Evolutionary conservation across 2,113 vertebrate species (phyloP).

Genomic region (Toxostoma redivivum): DNA sequence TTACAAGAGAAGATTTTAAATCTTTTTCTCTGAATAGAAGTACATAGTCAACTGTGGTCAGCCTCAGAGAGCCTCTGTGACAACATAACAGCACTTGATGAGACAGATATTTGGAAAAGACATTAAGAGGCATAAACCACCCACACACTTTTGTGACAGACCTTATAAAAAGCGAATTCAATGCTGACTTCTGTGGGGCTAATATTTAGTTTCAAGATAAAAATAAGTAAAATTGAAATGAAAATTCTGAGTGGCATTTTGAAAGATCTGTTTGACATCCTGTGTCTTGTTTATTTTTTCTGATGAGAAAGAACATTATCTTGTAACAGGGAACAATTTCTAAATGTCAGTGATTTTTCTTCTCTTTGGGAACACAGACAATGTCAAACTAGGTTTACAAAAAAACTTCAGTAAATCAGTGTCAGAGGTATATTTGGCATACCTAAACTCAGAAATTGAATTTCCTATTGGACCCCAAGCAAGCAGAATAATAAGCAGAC

Average conservation of each 20-base stretch:
- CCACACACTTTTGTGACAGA: neutral
- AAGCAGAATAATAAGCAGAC: neutral
- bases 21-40: neutral
- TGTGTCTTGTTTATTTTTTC: constrained; percentile 42
- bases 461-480: neutral
- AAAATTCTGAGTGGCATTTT: constrained; percentile 51
- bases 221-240: constrained; percentile 35
- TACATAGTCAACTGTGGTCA: neutral
- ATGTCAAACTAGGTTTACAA: constrained; percentile 3
- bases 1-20: neutral
- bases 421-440: neutral
- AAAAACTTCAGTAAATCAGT: neutral
- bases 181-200: neutral
- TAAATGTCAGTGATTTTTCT: constrained; percentile 51
- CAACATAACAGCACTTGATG: neutral
- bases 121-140: neutral
- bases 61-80: neutral
- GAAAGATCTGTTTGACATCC: constrained; percentile 48
- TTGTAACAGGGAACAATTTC: constrained; percentile 32
- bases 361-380: neutral
- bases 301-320: constrained; percentile 40
- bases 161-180: neutral
- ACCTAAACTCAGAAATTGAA: neutral
- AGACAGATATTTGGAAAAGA: neutral
- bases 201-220: constrained; percentile 20